These are phyloP conservation scores for Chlamydotis undulata DNA, from an alignment of 2,113 vertebrate species.

Conservation along the genomic window DNA sequence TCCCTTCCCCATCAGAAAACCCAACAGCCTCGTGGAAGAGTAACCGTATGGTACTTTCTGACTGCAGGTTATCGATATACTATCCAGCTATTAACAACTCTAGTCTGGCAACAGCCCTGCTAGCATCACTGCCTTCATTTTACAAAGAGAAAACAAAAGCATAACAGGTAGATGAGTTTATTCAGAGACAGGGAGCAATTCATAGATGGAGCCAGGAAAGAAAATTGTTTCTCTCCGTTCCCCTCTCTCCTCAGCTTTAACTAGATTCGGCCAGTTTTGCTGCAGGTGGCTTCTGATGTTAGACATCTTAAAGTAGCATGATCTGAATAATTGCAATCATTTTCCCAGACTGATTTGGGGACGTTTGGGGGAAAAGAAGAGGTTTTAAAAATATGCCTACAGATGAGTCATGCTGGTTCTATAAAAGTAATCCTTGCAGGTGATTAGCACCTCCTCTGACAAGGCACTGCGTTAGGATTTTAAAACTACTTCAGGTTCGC, in stretches of 20 bases:
- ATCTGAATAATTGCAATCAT: constrained; percentile 67
- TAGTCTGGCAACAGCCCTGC: neutral
- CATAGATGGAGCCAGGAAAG: neutral
- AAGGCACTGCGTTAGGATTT: constrained; percentile 35
- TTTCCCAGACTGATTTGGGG: constrained; percentile 42
- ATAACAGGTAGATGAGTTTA: neutral
- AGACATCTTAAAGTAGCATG: neutral
- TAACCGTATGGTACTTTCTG: neutral
- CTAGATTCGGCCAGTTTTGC: neutral
- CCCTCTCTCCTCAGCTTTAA: neutral
- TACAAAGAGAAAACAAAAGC: neutral
- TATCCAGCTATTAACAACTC: neutral
- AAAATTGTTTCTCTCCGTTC: neutral
- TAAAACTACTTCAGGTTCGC: constrained; percentile 33
- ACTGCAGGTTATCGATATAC: neutral
- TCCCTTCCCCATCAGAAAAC: neutral
- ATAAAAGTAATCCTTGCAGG: constrained; percentile 51
- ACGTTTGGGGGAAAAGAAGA: constrained; percentile 54
- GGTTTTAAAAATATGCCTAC: constrained; percentile 56
- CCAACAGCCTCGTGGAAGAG: neutral
- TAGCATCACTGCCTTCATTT: neutral
- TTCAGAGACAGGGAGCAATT: neutral
- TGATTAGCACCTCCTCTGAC: constrained; percentile 59
- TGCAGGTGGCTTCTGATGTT: constrained; percentile 35
- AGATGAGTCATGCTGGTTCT: constrained; percentile 63